Evolutionary conservation across 2,797 vertebrate species (phyloP).

Genomic region (Yasuhikotakia modesta): DNA sequence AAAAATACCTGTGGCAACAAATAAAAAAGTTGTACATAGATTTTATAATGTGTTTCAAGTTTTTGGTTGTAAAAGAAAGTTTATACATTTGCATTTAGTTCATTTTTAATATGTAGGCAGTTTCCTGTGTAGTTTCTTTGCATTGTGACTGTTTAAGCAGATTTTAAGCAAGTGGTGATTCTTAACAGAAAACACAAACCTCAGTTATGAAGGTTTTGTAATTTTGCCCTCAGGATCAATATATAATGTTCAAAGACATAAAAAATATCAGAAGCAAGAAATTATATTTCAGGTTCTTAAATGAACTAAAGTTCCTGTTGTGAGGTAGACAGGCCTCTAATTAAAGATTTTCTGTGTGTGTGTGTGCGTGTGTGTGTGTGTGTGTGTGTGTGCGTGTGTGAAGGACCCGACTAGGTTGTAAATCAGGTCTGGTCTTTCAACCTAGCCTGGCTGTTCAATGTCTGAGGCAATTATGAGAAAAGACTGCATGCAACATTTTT

Average conservation of each 20-base stretch:
- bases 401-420: constrained; percentile 36
- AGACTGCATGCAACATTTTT: constrained; percentile 70
- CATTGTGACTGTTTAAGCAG: too few relatives aligned
- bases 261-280: not conserved
- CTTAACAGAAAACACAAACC: constrained; percentile 6
- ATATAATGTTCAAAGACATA: not conserved
- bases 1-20: not conserved
- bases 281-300: constrained; percentile 12
- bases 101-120: too few relatives aligned
- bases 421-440: constrained; percentile 53
- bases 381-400: constrained; percentile 51
- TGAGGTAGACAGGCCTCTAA: constrained; percentile 62
- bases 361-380: constrained; percentile 52
- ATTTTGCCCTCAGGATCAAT: not conserved
- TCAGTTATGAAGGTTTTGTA: not conserved
- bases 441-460: constrained; percentile 55
- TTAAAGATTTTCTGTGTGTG: constrained; percentile 64
- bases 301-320: constrained; percentile 17
- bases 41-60: too few relatives aligned
- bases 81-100: too few relatives aligned
- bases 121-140: too few relatives aligned
- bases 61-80: too few relatives aligned
- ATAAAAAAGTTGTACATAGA: not conserved
- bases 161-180: not conserved
- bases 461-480: constrained; percentile 72